phyloP scores from a whole-genome alignment of 1,140 invertebrate genomes.

The Chelonus insularis region DNA sequence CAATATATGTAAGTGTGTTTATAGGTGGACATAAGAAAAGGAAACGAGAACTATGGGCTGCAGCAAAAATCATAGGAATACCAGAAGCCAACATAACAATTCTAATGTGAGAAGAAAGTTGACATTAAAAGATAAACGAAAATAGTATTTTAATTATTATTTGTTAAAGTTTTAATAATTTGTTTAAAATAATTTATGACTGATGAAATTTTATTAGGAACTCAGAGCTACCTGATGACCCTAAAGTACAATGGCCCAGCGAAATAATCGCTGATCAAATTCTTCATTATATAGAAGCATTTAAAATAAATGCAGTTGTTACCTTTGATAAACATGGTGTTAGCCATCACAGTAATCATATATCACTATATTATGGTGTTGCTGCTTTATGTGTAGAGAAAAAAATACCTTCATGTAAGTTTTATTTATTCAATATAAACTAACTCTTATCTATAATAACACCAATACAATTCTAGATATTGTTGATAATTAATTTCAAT shows the following conservation, averaged over 20 bases:
- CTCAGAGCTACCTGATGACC: constrained; percentile 75
- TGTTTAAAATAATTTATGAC: neutral
- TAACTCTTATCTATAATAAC: constrained; percentile 1
- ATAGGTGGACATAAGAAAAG: constrained; percentile 72
- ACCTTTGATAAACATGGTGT: constrained; percentile 92
- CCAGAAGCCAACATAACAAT: constrained; percentile 74
- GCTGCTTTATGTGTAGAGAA: constrained; percentile 75
- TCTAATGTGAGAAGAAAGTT: constrained; percentile 45
- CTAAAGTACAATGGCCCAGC: constrained; percentile 73
- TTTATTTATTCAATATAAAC: constrained; percentile 18
- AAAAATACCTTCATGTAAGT: constrained; percentile 71
- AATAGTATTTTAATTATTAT: no score
- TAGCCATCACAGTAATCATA: constrained; percentile 88
- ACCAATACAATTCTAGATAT: neutral
- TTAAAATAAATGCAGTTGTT: constrained; percentile 81
- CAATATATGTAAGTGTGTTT: constrained; percentile 41
- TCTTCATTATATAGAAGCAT: constrained; percentile 70
- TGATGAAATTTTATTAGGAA: constrained; percentile 58
- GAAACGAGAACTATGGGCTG: constrained; percentile 76
- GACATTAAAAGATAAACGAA: no score
- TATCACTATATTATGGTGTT: constrained; percentile 77
- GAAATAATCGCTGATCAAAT: constrained; percentile 73
- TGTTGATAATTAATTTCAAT: constrained; percentile 10
- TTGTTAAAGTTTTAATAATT: neutral
- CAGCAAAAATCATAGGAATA: constrained; percentile 79